A percentile compares a stretch with the other conserved stretches of the same genome.
phyloP scores from a whole-genome alignment of 2,797 vertebrate genomes.

The Threskiornis aethiopicus region DNA sequence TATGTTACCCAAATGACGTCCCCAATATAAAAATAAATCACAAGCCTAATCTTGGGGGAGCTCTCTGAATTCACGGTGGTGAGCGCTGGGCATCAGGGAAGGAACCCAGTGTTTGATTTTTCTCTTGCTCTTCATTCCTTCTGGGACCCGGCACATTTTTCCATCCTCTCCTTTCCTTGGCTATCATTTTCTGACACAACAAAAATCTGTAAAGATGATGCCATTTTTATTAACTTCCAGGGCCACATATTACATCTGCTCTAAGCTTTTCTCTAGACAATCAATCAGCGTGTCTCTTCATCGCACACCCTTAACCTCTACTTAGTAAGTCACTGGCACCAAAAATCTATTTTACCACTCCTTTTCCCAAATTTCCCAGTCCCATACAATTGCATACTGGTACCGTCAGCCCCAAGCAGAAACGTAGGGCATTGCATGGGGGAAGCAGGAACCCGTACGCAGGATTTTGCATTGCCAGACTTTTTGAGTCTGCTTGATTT shows the following conservation, averaged over 20 bases:
- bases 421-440: neutral
- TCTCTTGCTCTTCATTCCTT: neutral
- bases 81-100: neutral
- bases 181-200: neutral
- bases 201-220: neutral
- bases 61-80: neutral
- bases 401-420: rapidly evolving
- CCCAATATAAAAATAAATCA: neutral
- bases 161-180: neutral
- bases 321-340: neutral
- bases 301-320: neutral
- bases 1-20: neutral
- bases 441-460: rapidly evolving
- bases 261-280: neutral
- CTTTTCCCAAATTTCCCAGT: neutral
- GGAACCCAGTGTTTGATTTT: neutral
- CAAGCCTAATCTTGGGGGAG: neutral
- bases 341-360: neutral
- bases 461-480: neutral
- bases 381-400: neutral
- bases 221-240: neutral
- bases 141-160: neutral
- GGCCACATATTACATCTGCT: neutral
- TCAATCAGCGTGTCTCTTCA: neutral
- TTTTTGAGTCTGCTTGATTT: neutral